These are phyloP conservation scores for Origma solitaria DNA, from an alignment of 2,113 vertebrate genomes.

Conservation along the genomic window DNA sequence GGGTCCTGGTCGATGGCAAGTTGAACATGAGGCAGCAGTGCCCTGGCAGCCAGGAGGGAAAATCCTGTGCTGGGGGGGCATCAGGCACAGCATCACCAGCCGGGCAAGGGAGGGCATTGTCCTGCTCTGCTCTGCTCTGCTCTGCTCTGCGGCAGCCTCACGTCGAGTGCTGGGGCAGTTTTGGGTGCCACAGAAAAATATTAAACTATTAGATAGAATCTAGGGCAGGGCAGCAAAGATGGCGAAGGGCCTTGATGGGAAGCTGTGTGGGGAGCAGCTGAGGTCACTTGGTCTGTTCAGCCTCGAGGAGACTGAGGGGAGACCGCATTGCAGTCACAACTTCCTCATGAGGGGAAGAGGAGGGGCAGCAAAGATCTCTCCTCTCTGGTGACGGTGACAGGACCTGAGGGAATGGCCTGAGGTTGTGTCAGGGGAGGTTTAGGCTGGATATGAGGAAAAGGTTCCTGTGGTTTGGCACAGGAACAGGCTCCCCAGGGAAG, in stretches of 20 bases:
- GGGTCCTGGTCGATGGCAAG: not conserved
- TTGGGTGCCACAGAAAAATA: fast-evolving
- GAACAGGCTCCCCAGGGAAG: not conserved
- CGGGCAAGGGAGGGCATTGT: fast-evolving
- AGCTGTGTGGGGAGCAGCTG: fast-evolving
- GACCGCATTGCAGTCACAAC: fast-evolving
- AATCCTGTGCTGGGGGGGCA: not conserved
- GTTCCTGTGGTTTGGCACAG: not conserved
- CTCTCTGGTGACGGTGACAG: not conserved
- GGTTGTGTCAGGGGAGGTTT: not conserved
- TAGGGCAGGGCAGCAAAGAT: not conserved
- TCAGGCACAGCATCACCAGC: not conserved
- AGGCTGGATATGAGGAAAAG: not conserved
- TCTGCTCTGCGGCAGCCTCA: fast-evolving
- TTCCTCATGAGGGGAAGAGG: fast-evolving
- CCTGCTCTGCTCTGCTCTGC: not conserved
- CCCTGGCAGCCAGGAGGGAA: not conserved
- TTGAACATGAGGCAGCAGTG: not conserved
- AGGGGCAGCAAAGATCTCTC: not conserved
- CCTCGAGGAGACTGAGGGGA: not conserved
- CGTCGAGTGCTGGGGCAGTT: fast-evolving
- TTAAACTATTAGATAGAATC: fast-evolving
- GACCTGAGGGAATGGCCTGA: fast-evolving
- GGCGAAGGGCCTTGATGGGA: not conserved
- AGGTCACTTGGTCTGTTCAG: not conserved